A percentile compares a stretch with the other conserved stretches of the same genome.
Evolutionary conservation across 1,140 invertebrate species (phyloP).

Genomic region (Adelges cooleyi): DNA sequence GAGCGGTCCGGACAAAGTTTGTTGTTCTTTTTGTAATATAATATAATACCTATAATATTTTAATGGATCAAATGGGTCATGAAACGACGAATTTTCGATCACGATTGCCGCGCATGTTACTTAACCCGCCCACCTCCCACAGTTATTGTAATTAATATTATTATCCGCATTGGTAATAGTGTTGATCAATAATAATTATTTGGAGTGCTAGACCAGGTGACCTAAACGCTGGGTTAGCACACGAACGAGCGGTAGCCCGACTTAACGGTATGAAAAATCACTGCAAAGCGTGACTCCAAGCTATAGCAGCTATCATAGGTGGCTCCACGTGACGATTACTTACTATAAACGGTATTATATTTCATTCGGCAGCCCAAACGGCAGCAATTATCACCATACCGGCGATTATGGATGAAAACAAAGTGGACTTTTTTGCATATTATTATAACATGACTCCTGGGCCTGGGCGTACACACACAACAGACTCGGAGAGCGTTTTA

Average conservation of each 20-base stretch:
- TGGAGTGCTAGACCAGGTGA: neutral
- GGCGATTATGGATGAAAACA: too few species aligned
- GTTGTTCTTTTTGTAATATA: too few species aligned
- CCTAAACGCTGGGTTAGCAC: conserved; percentile 12
- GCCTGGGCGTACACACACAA: too few species aligned
- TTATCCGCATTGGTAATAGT: neutral
- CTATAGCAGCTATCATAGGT: neutral
- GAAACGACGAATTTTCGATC: conserved; percentile 26
- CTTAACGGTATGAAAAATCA: conserved; percentile 20
- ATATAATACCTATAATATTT: neutral
- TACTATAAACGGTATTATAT: too few species aligned
- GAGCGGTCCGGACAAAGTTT: too few species aligned
- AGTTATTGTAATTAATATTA: neutral
- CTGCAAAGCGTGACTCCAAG: conserved; percentile 10
- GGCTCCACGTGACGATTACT: neutral
- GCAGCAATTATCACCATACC: too few species aligned
- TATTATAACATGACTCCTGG: too few species aligned
- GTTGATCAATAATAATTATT: too few species aligned
- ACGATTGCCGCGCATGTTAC: conserved; percentile 20
- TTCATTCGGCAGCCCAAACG: too few species aligned
- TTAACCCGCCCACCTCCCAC: conserved; percentile 1
- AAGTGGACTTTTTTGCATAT: too few species aligned
- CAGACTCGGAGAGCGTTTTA: too few species aligned
- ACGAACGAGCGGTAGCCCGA: neutral
- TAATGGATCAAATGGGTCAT: conserved; percentile 28